phyloP scores from a whole-genome alignment of 2,888 invertebrate species.

The Eudasyphora cyanicolor region DNA sequence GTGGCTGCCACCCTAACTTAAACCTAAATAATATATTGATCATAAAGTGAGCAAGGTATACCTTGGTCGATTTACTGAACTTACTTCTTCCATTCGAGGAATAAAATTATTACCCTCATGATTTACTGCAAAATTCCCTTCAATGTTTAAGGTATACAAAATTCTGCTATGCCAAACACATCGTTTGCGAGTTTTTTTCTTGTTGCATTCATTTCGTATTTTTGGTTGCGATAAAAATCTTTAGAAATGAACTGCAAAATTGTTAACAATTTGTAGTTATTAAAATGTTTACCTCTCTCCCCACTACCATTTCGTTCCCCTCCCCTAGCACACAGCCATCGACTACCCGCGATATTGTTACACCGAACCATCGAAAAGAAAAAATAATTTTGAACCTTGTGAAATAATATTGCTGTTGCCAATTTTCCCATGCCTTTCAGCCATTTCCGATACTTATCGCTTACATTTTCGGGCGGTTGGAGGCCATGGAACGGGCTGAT shows the following conservation, averaged over 20 bases:
- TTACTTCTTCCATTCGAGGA: neutral
- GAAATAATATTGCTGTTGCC: conserved; percentile 29
- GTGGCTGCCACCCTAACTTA: too few relatives aligned
- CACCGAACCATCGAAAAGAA: neutral
- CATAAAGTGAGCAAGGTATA: too few relatives aligned
- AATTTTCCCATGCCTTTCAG: conserved; percentile 55
- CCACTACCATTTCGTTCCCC: neutral
- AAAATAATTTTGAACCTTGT: conserved; percentile 17
- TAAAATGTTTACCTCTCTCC: conserved; percentile 34
- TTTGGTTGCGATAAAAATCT: conserved; percentile 46
- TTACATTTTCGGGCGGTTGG: conserved; percentile 44
- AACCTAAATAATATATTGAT: too few relatives aligned
- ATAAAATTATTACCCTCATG: too few relatives aligned
- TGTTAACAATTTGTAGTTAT: conserved; percentile 43
- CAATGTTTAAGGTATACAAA: too few relatives aligned
- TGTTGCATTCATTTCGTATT: conserved; percentile 12
- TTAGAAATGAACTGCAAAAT: conserved; percentile 49
- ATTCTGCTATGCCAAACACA: neutral
- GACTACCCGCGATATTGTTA: neutral
- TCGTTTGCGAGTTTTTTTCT: neutral
- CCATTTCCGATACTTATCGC: conserved; percentile 62
- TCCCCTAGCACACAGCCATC: neutral
- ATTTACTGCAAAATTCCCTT: too few relatives aligned
- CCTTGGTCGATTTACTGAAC: neutral
- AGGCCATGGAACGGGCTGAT: neutral